These are phyloP conservation scores for Diarsia dahlii DNA, from an alignment of 2,888 invertebrate genomes.

Conservation along the genomic window DNA sequence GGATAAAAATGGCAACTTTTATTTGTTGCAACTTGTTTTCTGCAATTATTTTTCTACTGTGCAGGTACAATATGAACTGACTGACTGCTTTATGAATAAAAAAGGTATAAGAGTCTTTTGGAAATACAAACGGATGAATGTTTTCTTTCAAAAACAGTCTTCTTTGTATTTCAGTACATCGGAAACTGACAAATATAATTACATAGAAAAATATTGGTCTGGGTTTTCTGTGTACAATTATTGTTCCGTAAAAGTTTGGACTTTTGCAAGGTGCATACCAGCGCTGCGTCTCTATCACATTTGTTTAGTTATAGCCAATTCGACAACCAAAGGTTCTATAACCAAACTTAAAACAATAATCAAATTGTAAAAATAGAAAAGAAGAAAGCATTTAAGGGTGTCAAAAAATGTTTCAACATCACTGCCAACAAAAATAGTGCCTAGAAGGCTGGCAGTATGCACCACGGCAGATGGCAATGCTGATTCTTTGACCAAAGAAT, in stretches of 20 bases:
- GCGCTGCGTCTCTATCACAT: background rate
- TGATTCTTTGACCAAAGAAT: background rate
- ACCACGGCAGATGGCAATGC: background rate
- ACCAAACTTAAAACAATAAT: no score
- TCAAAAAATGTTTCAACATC: background rate
- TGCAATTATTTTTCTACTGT: background rate
- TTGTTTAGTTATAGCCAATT: background rate
- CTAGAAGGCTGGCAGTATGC: background rate
- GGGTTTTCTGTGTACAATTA: background rate
- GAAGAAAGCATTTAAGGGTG: no score
- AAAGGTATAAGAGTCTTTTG: background rate
- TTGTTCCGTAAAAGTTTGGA: background rate
- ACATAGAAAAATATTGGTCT: background rate
- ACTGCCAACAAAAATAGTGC: background rate
- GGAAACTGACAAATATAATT: background rate
- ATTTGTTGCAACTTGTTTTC: conserved; percentile 16
- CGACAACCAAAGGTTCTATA: background rate
- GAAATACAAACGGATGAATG: background rate
- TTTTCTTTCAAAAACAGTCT: background rate
- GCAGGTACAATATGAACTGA: no score
- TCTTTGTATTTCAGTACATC: background rate
- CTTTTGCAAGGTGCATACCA: background rate
- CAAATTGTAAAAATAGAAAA: no score
- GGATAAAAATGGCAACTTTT: conserved; percentile 39
- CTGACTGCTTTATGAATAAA: background rate